Base-by-base conservation (phyloP, 1,140 invertebrate genomes). In the Harlomillsia oculata region DNA sequence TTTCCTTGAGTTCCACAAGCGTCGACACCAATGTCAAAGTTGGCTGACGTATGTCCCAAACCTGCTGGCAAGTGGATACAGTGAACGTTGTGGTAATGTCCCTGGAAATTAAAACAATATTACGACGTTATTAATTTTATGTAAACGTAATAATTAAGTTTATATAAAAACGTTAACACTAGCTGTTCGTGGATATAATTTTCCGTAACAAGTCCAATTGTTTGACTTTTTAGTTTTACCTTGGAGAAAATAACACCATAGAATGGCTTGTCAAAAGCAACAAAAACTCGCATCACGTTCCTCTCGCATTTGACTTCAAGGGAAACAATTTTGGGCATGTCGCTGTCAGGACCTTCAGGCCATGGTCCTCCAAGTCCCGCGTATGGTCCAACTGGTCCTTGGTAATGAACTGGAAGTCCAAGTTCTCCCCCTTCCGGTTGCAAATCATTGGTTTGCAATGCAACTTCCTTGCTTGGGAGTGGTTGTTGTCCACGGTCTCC, bases 271-370 rank as follows among this genome's bases (percentile, higher is more conserved):
- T 95, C 90, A 67, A 95, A 94, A 55, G 87, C 85, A 1, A 95
- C 76, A 64, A 86, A 89, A 2, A 94, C 88, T 69, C 89, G 83
- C 91, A 95, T 95, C 34, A 86, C 77, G 68, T 83, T 92, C 69
- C 93, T 94, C 71, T 94, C 90, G 71, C 91, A 95, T 70, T 93
- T 91, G 0, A 94, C 90, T 67, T 95, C 89, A 0, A 94, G 72
- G 3, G 86, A 87, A 3, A 89, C 80, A 46, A 93, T 92, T 72
- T 91, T 89, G 0, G 90, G 87, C 85, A 89, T 89, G 61, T 92
- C 89, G 40, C 54, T 36, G 58, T 56, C 43, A 37, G 63, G 11
- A 80, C 82, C 3, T 81, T 80, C 79, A 5, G 87, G 83, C 88
- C 87, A 91, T 2, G 83, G 80, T 50, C 90, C 87, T 6, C 72